These are phyloP conservation scores for Nycticorax nycticorax DNA, from an alignment of 2,113 vertebrate genomes.

Conservation along the genomic window DNA sequence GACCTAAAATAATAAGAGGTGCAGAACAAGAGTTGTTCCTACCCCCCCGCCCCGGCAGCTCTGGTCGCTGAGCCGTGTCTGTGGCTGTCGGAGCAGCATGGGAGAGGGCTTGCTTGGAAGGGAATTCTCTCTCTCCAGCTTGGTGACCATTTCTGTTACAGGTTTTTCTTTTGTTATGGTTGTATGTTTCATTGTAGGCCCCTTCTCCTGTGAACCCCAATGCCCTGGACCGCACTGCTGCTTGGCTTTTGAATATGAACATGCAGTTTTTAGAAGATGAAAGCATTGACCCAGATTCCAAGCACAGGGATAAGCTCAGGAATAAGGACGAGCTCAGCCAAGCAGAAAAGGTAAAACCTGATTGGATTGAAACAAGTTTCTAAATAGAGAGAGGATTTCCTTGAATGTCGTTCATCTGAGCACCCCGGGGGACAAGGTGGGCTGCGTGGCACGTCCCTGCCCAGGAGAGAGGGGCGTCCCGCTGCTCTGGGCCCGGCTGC, in stretches of 20 bases:
- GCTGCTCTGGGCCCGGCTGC: not conserved
- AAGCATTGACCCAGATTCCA: slow-evolving; percentile 89
- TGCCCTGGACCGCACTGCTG: slow-evolving; percentile 98
- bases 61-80: not conserved
- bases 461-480: not conserved
- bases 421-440: slow-evolving; percentile 31
- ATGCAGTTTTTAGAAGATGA: slow-evolving; percentile 98
- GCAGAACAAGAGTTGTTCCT: not conserved
- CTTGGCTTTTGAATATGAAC: slow-evolving; percentile 99
- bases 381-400: slow-evolving; percentile 58
- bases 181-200: slow-evolving; percentile 92
- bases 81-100: not conserved
- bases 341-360: slow-evolving; percentile 93
- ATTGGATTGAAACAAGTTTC: slow-evolving; percentile 49
- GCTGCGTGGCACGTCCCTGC: not conserved
- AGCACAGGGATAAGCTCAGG: slow-evolving; percentile 88
- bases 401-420: slow-evolving; percentile 19
- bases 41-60: not conserved
- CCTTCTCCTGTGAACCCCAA: slow-evolving; percentile 98
- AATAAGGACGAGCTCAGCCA: slow-evolving; percentile 96
- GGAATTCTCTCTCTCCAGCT: not conserved
- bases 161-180: slow-evolving; percentile 67
- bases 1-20: not conserved
- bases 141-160: slow-evolving; percentile 58
- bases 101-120: slow-evolving; percentile 27